A percentile compares a stretch with the other conserved stretches of the same genome.
Conservation (phyloP, 2,113 vertebrate species). For the Montifringilla adamsi region DNA sequence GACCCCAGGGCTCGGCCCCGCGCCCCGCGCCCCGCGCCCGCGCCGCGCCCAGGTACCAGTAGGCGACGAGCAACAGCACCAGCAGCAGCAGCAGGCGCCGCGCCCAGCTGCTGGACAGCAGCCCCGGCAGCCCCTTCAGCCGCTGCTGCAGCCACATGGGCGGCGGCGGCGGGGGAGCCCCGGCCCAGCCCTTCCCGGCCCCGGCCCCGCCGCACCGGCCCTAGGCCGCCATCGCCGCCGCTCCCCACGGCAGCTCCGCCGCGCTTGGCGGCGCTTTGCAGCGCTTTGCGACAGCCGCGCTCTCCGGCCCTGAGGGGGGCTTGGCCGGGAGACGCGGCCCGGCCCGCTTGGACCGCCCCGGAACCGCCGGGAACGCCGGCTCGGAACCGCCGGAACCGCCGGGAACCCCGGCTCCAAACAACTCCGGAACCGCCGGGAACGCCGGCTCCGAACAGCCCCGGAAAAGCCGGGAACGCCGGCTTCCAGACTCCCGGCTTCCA, state of each 20-base stretch:
- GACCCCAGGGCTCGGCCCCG: neutral
- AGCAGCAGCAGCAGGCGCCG: conserved; percentile 82
- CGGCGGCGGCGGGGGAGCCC: neutral
- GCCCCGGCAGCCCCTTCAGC: conserved; percentile 90
- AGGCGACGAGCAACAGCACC: conserved; percentile 79
- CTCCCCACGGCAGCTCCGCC: neutral
- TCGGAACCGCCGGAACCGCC: no score
- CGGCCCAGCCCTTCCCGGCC: neutral
- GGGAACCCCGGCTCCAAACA: no score
- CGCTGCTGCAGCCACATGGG: conserved; percentile 93
- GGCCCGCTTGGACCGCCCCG: rapidly evolving
- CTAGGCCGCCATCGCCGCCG: neutral
- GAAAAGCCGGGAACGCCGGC: no score
- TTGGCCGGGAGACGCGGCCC: neutral
- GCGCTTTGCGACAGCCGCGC: neutral
- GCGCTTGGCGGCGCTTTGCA: conserved; percentile 41
- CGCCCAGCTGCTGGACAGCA: conserved; percentile 94
- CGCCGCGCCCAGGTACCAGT: conserved; percentile 80
- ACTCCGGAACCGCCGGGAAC: no score
- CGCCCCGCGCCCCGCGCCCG: conserved; percentile 68
- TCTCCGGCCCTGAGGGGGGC: neutral
- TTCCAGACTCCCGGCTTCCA: no score
- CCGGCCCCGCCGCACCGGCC: neutral
- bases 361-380: no score
- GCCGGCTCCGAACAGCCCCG: no score